Evolutionary conservation across 2,113 vertebrate species (phyloP).

Genomic region (Suricata suricatta): DNA sequence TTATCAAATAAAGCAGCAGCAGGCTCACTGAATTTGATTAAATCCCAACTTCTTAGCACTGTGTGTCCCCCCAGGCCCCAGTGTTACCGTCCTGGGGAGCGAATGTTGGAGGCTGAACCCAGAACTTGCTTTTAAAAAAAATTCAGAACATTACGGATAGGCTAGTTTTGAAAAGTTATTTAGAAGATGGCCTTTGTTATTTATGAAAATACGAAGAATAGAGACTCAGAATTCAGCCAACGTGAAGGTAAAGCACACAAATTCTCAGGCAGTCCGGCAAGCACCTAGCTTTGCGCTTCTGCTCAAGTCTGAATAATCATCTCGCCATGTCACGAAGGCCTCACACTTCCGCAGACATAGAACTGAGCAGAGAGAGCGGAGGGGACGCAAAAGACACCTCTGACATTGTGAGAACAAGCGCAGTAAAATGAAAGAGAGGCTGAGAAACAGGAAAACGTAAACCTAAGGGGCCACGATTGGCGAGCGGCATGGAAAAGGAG

Average conservation of each 20-base stretch:
- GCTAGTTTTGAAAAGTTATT: conserved; percentile 29
- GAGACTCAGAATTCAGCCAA: conserved; percentile 29
- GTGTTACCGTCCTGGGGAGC: conserved; percentile 1
- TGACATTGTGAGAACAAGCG: not conserved
- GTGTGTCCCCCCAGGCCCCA: not conserved
- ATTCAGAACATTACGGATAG: not conserved
- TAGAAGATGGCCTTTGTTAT: not conserved
- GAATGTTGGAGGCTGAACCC: not conserved
- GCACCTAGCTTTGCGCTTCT: not conserved
- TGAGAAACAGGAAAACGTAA: not conserved
- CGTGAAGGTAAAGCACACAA: not conserved
- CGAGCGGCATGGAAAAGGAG: not conserved
- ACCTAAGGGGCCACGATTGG: fast-evolving
- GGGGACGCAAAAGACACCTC: not conserved
- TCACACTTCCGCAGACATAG: not conserved
- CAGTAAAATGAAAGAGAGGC: not conserved
- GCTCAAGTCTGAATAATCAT: not conserved
- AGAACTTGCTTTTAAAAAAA: not conserved
- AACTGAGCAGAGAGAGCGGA: not conserved
- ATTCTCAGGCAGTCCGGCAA: not conserved
- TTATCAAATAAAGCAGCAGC: not conserved
- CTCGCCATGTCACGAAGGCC: not conserved
- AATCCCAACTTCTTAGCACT: not conserved
- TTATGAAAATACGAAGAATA: conserved; percentile 27
- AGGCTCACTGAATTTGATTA: not conserved